Evolutionary conservation across 2,888 invertebrate species (phyloP).

Genomic region (Tanypteryx hageni): DNA sequence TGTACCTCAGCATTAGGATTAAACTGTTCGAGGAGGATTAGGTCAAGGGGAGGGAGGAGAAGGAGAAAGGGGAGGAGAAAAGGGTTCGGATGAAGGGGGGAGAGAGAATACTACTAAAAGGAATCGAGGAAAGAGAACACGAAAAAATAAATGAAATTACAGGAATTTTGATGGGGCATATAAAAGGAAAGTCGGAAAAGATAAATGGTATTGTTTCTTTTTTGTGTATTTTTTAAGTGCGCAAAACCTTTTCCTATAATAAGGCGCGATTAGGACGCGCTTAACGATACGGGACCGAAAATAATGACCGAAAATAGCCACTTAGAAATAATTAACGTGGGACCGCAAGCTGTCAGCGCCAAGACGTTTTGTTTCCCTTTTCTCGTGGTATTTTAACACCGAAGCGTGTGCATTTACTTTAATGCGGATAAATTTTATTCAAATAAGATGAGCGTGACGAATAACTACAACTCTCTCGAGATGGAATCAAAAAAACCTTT

Average conservation of each 20-base stretch:
- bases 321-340: background rate
- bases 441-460: background rate
- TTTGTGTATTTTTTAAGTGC: background rate
- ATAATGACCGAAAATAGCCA: background rate
- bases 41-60: background rate
- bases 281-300: background rate
- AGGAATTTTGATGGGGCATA: background rate
- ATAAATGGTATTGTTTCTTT: background rate
- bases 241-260: too few relatives aligned
- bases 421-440: background rate
- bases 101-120: background rate
- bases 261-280: background rate
- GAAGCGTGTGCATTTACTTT: background rate
- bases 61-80: background rate
- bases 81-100: background rate
- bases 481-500: background rate
- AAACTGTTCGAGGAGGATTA: conserved; percentile 63
- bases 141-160: conserved; percentile 25
- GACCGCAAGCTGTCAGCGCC: background rate
- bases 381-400: background rate
- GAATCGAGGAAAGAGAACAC: background rate
- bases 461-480: background rate
- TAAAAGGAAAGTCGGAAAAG: background rate
- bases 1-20: conserved; percentile 63
- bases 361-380: background rate